Evolutionary conservation across 2,888 invertebrate genomes (phyloP).

Genomic region (Orthonevra nobilis): DNA sequence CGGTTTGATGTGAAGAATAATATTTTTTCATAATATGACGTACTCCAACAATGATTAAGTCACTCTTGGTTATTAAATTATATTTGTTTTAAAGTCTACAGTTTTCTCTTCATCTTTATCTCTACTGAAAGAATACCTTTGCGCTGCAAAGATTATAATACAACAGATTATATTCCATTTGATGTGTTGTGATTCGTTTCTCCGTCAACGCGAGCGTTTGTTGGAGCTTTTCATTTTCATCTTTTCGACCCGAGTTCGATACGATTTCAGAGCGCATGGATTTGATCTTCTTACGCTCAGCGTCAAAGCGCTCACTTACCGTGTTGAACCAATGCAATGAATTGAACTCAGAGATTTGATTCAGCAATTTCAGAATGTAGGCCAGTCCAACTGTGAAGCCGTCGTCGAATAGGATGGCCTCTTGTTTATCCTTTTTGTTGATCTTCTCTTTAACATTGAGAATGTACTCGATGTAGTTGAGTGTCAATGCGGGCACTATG

Average conservation of each 20-base stretch:
- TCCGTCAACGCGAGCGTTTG: slow-evolving; percentile 95
- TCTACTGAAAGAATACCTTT: slow-evolving; percentile 93
- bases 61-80: too few species aligned
- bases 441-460: slow-evolving; percentile 95
- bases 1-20: too few species aligned
- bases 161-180: slow-evolving; percentile 93
- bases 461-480: slow-evolving; percentile 97
- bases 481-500: slow-evolving; percentile 94
- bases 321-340: slow-evolving; percentile 97
- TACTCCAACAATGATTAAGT: too few species aligned
- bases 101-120: too few species aligned
- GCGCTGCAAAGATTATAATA: slow-evolving; percentile 96
- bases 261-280: slow-evolving; percentile 85
- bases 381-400: slow-evolving; percentile 98
- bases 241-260: slow-evolving; percentile 65
- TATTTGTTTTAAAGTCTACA: too few species aligned
- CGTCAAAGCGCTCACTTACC: slow-evolving; percentile 86
- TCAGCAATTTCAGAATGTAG: slow-evolving; percentile 93
- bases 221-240: slow-evolving; percentile 88
- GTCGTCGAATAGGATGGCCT: slow-evolving; percentile 97
- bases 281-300: slow-evolving; percentile 83
- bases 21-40: too few species aligned
- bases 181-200: slow-evolving; percentile 88
- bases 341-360: slow-evolving; percentile 93
- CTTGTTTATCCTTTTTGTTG: slow-evolving; percentile 87